Conservation (phyloP, 2,113 vertebrate species). For the Sapayoa aenigma region DNA sequence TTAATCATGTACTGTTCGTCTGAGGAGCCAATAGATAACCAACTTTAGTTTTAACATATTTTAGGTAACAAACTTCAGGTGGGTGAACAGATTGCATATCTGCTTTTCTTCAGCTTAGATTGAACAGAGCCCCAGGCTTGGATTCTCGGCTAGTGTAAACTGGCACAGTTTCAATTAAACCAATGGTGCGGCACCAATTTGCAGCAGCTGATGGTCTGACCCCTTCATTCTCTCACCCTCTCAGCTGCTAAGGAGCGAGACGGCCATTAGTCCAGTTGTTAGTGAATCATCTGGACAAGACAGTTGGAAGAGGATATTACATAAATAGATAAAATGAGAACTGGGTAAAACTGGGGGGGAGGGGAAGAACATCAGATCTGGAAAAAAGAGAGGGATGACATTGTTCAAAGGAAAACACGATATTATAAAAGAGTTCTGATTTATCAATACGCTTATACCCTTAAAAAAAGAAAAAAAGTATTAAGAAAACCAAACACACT, state of each 20-base stretch:
- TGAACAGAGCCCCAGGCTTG: background rate
- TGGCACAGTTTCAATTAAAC: conserved; percentile 40
- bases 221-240: conserved; percentile 12
- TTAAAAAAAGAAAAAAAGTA: background rate
- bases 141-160: background rate
- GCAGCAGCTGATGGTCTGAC: conserved; percentile 51
- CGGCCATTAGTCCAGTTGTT: conserved; percentile 67
- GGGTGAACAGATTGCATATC: background rate
- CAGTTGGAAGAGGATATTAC: conserved; percentile 35
- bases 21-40: background rate
- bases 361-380: background rate
- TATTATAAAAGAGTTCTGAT: background rate
- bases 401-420: background rate
- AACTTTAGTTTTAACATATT: background rate
- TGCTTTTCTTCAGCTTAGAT: background rate
- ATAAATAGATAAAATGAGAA: conserved; percentile 22
- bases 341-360: background rate
- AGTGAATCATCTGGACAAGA: conserved; percentile 70
- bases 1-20: background rate
- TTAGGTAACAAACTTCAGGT: background rate
- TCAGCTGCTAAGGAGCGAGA: conserved; percentile 61
- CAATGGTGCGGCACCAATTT: conserved; percentile 36
- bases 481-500: background rate
- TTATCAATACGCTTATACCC: background rate
- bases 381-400: background rate